phyloP scores from a whole-genome alignment of 2,113 vertebrate genomes.

The Bambusicola thoracicus region DNA sequence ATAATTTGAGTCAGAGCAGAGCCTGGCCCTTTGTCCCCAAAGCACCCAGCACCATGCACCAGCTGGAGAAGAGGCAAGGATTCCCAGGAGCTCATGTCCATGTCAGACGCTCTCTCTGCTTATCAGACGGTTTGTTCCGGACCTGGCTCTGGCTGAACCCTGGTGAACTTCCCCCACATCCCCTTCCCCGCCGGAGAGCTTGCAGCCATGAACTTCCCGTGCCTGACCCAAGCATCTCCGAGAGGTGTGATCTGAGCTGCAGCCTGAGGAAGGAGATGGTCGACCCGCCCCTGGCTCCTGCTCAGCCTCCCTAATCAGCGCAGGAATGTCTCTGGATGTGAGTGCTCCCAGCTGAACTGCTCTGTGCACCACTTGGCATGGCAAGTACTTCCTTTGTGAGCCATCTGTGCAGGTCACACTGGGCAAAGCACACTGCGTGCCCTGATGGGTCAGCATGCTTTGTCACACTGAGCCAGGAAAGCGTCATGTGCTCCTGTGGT shows the following conservation, averaged over 20 bases:
- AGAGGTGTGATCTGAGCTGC: constrained; percentile 31
- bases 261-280: not conserved
- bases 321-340: constrained; percentile 1
- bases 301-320: constrained; percentile 37
- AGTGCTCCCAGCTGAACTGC: not conserved
- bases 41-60: not conserved
- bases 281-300: constrained; percentile 56
- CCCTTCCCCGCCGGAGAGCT: not conserved
- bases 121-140: constrained; percentile 7
- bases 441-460: not conserved
- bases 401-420: not conserved
- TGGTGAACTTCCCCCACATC: constrained; percentile 36
- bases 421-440: not conserved
- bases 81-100: not conserved
- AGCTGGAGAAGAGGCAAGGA: not conserved
- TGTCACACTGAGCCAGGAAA: not conserved
- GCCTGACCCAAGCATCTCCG: not conserved
- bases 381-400: not conserved
- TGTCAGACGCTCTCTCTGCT: constrained; percentile 7
- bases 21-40: not conserved
- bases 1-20: constrained; percentile 35
- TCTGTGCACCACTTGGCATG: not conserved
- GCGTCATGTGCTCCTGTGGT: not conserved
- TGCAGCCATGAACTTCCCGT: constrained; percentile 52
- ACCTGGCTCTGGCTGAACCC: constrained; percentile 30